Base-by-base conservation (phyloP, 2,888 invertebrate genomes). In the Cantharis flavilabris region DNA sequence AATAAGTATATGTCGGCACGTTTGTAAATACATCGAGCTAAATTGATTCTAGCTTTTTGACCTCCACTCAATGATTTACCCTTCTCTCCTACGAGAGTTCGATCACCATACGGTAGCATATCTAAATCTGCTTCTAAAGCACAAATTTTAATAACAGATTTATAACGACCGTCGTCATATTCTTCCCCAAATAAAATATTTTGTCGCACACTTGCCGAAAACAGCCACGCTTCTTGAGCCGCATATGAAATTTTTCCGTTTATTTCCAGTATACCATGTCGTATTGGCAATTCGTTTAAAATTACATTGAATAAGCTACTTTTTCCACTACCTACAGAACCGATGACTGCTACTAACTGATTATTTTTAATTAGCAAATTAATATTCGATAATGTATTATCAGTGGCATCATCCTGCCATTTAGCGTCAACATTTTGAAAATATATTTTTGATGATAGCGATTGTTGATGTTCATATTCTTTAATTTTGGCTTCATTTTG, bases 21-120 rank as follows among this genome's bases (percentile, higher is more conserved):
- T 82, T 92, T 92, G 84, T 96, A 96, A 70, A 95, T 88, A 0
- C 94, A 92, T 83, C 95, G 89, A 0, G 94, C 94, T 69, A 96
- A 88, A 86, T 94, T 94, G 49, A 96, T 91, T 79, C 96, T 90
- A 1, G 95, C 95, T 85, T 92, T 92, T 87, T 96, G 96, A n/a
- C 95, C 95, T 11, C 95, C 95, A 23, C 94, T 95, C 9, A 96
- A 87, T n/a, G 93, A 92, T 0, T 93, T 91, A 11, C 96, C 96
- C 63, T 94, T 90, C 83, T 96, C 96, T 7, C 95, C 96, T 1
- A 96, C 93, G 71, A 94, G 85, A 0, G 94, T 94, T 81, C 90
- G 87, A 84, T 96, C 96, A n/a, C 94, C 93, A 80, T 92, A 90
- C 0, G 94, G 92, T 82, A 96, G 91, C 80, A 92, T 91, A 79